phyloP scores from a whole-genome alignment of 2,797 vertebrate genomes.

The Muraenolepis orangiensis region DNA sequence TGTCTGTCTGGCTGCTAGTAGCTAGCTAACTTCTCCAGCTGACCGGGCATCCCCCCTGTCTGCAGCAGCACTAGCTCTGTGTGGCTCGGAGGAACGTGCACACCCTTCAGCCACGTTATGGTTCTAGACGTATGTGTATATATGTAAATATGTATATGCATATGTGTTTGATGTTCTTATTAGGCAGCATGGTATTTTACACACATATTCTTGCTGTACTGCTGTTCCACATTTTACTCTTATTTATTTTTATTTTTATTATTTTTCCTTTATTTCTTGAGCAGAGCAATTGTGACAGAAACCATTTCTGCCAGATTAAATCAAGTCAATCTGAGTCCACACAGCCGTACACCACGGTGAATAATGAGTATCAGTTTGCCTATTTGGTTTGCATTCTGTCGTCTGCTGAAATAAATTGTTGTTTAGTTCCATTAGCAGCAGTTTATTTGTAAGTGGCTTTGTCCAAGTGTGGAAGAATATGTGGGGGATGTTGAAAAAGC shows the following conservation, averaged over 20 bases:
- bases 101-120: too few species aligned
- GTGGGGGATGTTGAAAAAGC: not conserved
- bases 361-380: not conserved
- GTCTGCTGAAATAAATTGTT: slow-evolving; percentile 34
- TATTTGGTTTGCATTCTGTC: not conserved
- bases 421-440: slow-evolving; percentile 34
- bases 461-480: not conserved
- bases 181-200: too few species aligned
- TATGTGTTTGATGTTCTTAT: too few species aligned
- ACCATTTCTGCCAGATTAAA: not conserved
- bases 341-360: not conserved
- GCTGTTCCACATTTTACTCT: not conserved
- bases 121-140: too few species aligned
- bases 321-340: too few species aligned
- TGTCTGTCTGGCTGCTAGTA: not conserved
- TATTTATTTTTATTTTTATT: not conserved
- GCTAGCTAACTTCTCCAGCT: not conserved
- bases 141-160: too few species aligned
- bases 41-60: not conserved
- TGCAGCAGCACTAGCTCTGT: too few species aligned
- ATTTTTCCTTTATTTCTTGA: not conserved
- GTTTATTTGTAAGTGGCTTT: too few species aligned
- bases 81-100: too few species aligned
- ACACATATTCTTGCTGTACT: not conserved
- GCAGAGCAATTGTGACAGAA: not conserved